Percentiles rank a stretch among this genome's conserved stretches.
Conservation (phyloP, 2,113 vertebrate species). For the Eudyptes chrysolophus region DNA sequence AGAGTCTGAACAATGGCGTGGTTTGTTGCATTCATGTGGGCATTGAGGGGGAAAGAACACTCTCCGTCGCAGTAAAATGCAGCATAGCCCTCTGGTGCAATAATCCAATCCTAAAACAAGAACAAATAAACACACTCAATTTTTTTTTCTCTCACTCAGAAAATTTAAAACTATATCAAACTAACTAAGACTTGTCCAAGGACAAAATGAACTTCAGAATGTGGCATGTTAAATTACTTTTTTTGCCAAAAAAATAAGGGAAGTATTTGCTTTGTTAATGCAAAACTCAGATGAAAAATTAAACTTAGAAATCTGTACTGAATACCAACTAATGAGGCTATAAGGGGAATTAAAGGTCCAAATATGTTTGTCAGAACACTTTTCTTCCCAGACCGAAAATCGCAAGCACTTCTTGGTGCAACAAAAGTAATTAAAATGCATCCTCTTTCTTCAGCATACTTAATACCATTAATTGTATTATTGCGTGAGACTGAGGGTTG, state of each 20-base stretch:
- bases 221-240: not conserved
- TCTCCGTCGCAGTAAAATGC: conserved; percentile 98
- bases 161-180: not conserved
- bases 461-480: not conserved
- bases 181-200: not conserved
- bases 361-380: not conserved
- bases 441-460: not conserved
- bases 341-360: not conserved
- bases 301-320: not conserved
- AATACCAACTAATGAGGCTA: not conserved
- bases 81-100: conserved; percentile 96
- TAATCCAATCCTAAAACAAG: conserved; percentile 93
- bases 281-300: not conserved
- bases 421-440: not conserved
- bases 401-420: not conserved
- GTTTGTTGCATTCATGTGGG: conserved; percentile 99
- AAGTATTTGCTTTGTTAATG: not conserved
- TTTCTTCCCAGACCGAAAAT: not conserved
- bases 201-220: not conserved
- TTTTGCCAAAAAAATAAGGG: not conserved
- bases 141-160: not conserved
- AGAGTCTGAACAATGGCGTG: conserved; percentile 98
- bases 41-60: conserved; percentile 97
- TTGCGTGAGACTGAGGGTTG: not conserved
- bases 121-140: not conserved